phyloP scores from a whole-genome alignment of 2,113 vertebrate genomes.

The Eonycteris spelaea region DNA sequence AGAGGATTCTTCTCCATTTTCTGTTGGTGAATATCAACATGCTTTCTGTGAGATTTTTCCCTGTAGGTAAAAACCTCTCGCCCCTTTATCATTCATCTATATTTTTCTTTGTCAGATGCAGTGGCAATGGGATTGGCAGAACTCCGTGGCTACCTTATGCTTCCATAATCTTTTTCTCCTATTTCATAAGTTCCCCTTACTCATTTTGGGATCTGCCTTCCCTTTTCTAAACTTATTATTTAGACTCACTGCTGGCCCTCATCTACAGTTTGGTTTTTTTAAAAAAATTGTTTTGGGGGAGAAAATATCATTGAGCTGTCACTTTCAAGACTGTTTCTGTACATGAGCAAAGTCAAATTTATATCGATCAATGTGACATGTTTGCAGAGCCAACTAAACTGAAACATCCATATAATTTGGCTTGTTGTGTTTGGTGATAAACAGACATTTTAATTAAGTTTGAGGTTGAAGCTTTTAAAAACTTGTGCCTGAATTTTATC shows the following conservation, averaged over 20 bases:
- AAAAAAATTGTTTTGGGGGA: neutral
- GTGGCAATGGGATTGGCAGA: neutral
- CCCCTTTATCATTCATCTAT: neutral
- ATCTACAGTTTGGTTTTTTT: neutral
- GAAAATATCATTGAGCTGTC: constrained; percentile 60
- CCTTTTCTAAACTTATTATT: neutral
- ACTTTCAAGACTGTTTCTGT: constrained; percentile 63
- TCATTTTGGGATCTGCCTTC: rapidly evolving
- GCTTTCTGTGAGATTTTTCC: neutral
- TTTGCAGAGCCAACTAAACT: constrained; percentile 77
- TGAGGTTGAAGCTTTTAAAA: constrained; percentile 71
- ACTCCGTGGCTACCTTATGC: neutral
- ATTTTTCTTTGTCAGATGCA: neutral
- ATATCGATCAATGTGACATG: constrained; percentile 77
- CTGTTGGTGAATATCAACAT: neutral
- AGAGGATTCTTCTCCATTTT: neutral
- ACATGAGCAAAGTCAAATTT: constrained; percentile 67
- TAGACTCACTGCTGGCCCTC: constrained; percentile 21
- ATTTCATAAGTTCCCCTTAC: neutral
- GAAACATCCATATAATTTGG: constrained; percentile 76
- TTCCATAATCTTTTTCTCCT: neutral
- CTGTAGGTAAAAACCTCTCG: neutral
- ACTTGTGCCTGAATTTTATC: constrained; percentile 64
- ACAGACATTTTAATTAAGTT: constrained; percentile 81
- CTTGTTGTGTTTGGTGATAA: constrained; percentile 77